phyloP scores from a whole-genome alignment of 2,797 vertebrate species.

The Coreius guichenoti region DNA sequence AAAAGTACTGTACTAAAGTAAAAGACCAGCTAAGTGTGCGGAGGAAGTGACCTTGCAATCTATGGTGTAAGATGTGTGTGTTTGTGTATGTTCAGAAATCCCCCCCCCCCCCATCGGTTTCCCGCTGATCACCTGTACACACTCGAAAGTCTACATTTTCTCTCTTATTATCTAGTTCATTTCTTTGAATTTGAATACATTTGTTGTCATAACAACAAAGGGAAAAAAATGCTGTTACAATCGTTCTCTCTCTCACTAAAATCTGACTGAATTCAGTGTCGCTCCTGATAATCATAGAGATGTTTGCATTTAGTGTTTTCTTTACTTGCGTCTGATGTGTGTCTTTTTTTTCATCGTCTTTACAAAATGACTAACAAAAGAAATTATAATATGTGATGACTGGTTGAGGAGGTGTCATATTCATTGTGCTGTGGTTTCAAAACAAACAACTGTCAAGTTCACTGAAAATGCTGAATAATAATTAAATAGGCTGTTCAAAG shows the following conservation, averaged over 20 bases:
- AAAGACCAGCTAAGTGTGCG: not conserved
- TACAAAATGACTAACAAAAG: not conserved
- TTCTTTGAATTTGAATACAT: slow-evolving; percentile 1
- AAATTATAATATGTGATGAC: slow-evolving; percentile 14
- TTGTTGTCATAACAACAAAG: slow-evolving; percentile 10
- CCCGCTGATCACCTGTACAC: not conserved
- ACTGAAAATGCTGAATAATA: not conserved
- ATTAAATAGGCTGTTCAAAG: not conserved
- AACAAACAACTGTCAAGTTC: slow-evolving; percentile 10
- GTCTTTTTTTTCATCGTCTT: not conserved
- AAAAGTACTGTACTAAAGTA: not conserved
- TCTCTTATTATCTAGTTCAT: not conserved
- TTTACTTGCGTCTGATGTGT: not conserved
- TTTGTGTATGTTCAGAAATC: slow-evolving; percentile 21
- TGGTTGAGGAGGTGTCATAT: not conserved
- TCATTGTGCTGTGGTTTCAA: not conserved
- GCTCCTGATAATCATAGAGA: not conserved
- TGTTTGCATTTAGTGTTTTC: not conserved
- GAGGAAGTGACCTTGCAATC: slow-evolving; percentile 15
- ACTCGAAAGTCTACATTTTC: slow-evolving; percentile 1
- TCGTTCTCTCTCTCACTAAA: not conserved
- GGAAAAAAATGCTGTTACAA: not conserved
- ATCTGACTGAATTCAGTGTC: not conserved
- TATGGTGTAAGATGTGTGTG: slow-evolving; percentile 32
- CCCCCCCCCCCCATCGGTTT: not conserved